These are phyloP conservation scores for Corydoras maculifer DNA, from an alignment of 2,113 vertebrate genomes.

Conservation along the genomic window DNA sequence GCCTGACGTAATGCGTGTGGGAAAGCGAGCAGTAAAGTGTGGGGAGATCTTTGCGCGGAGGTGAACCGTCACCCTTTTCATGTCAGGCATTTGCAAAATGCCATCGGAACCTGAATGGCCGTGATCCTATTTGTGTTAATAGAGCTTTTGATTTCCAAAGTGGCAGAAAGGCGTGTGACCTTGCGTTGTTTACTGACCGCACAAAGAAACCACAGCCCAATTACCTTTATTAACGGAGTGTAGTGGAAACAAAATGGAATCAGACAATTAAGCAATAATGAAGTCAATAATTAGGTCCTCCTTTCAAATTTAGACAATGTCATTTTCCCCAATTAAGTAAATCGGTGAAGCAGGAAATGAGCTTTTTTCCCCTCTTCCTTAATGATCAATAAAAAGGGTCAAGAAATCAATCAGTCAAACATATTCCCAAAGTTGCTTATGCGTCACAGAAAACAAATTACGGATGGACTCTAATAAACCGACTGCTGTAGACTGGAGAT, in stretches of 20 bases:
- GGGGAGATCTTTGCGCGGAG: neutral
- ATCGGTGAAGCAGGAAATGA: slow-evolving; percentile 72
- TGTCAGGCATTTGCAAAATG: slow-evolving; percentile 62
- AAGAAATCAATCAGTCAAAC: slow-evolving; percentile 70
- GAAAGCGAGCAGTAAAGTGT: slow-evolving; percentile 52
- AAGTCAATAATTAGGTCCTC: slow-evolving; percentile 73
- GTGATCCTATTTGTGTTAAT: slow-evolving; percentile 60
- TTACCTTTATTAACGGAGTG: slow-evolving; percentile 67
- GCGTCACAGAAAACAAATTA: slow-evolving; percentile 53
- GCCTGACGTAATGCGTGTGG: slow-evolving; percentile 56
- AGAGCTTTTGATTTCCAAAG: slow-evolving; percentile 59
- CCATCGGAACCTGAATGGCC: slow-evolving; percentile 53
- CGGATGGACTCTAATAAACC: slow-evolving; percentile 15
- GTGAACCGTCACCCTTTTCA: slow-evolving; percentile 43
- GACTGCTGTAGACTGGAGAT: no score
- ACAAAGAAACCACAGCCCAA: slow-evolving; percentile 57
- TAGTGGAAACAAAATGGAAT: slow-evolving; percentile 67
- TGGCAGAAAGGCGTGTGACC: slow-evolving; percentile 61
- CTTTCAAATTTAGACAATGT: slow-evolving; percentile 73
- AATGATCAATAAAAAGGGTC: slow-evolving; percentile 66
- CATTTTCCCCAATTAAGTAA: slow-evolving; percentile 69
- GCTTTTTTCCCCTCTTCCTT: slow-evolving; percentile 56
- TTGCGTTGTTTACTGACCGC: slow-evolving; percentile 54
- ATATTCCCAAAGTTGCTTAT: slow-evolving; percentile 56
- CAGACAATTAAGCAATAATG: slow-evolving; percentile 66